Conservation (phyloP, 2,113 vertebrate genomes). For the Pituophis catenifer region DNA sequence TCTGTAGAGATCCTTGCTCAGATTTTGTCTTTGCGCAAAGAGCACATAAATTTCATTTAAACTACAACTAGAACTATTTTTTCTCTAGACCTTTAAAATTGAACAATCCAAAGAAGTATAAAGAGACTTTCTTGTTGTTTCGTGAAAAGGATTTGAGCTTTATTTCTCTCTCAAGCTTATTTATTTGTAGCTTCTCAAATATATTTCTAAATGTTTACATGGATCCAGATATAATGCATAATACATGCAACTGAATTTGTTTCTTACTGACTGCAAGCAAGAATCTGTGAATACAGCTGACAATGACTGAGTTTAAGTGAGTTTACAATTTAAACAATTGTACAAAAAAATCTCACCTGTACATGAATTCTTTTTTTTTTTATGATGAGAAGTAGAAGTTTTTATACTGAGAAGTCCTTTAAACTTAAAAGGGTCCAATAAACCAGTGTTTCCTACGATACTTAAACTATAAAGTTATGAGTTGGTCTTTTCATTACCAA, state of each 20-base stretch:
- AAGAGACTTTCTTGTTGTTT: background rate
- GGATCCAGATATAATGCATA: background rate
- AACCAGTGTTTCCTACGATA: background rate
- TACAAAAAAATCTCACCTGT: background rate
- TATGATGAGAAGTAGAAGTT: background rate
- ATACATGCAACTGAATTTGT: background rate
- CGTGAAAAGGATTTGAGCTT: background rate
- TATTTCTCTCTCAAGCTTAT: background rate
- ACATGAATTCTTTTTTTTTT: background rate
- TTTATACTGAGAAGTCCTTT: background rate
- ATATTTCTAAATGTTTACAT: background rate
- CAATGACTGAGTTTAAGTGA: background rate
- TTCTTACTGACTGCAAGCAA: background rate
- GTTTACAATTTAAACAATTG: background rate
- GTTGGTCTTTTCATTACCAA: background rate
- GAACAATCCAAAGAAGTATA: background rate
- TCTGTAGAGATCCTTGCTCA: background rate
- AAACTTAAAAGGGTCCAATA: background rate
- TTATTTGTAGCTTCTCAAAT: background rate
- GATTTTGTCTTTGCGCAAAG: background rate
- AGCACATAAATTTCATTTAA: background rate
- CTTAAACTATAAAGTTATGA: background rate
- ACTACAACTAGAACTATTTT: background rate
- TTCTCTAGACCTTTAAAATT: background rate
- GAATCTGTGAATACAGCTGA: background rate